These are phyloP conservation scores for Diaperis boleti DNA, from an alignment of 2,888 invertebrate species.

Conservation along the genomic window DNA sequence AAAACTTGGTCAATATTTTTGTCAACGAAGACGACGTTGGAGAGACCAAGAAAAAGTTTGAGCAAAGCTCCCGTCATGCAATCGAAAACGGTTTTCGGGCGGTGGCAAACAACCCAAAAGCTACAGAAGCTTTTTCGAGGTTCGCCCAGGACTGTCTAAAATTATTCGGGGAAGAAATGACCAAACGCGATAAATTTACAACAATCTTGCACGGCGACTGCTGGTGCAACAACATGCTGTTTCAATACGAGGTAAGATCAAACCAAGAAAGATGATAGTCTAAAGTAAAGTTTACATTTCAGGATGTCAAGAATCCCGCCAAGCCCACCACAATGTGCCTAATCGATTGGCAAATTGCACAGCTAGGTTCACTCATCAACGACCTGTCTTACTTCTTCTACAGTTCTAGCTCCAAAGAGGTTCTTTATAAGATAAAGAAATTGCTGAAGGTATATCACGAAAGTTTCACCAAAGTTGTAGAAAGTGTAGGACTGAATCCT, in stretches of 20 bases:
- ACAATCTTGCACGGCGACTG: slow-evolving; percentile 57
- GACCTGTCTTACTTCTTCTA: slow-evolving; percentile 58
- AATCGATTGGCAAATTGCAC: slow-evolving; percentile 52
- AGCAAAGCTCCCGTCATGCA: neutral
- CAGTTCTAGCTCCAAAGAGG: slow-evolving; percentile 51
- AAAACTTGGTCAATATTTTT: slow-evolving; percentile 39
- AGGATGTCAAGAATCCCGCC: neutral
- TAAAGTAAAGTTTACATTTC: neutral
- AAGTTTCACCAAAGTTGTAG: too few species aligned
- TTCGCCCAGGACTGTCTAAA: slow-evolving; percentile 6
- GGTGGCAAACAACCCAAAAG: slow-evolving; percentile 32
- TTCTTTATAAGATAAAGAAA: slow-evolving; percentile 50
- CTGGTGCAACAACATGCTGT: slow-evolving; percentile 60
- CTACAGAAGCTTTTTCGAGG: slow-evolving; percentile 27
- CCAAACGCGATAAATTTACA: slow-evolving; percentile 7
- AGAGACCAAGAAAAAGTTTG: neutral
- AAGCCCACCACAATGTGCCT: slow-evolving; percentile 44
- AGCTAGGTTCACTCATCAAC: slow-evolving; percentile 44
- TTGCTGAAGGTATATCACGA: slow-evolving; percentile 55
- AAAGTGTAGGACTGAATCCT: slow-evolving; percentile 50
- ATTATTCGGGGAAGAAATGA: slow-evolving; percentile 12
- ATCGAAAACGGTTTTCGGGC: slow-evolving; percentile 39
- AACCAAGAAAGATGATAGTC: too few species aligned
- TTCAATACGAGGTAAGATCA: slow-evolving; percentile 53
- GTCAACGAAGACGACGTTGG: neutral